Evolutionary conservation across 2,888 invertebrate species (phyloP), one percentile per base, ranked within the genome.

Genomic region (Hyppa rectilinea): DNA sequence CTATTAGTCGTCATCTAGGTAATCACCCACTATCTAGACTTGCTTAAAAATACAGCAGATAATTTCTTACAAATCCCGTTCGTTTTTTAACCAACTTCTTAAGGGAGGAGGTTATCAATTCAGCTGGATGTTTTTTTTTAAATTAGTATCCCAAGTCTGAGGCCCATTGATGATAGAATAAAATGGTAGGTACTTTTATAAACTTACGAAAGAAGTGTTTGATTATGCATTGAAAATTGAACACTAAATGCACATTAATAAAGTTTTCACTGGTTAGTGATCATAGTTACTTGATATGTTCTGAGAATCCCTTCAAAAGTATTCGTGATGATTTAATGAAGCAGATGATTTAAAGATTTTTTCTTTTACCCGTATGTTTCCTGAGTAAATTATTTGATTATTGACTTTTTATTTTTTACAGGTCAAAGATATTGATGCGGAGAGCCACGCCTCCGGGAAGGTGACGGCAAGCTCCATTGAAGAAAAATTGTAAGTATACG

Each of bases 361-460:
- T 45, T 0, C n/a, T 45, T 9, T n/a, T 20, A n/a, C 10, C n/a
- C 45, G 6, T 45, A 45, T 10, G 4, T 45, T n/a, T n/a, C n/a
- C 10, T n/a, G 4, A n/a, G 45, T n/a, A 45, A 45, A 45, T 45
- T 4, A 45, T 45, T 45, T 10, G n/a, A 4, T 45, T n/a, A 43
- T 7, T 7, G 20, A 20, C 17, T 6, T 7, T 55, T 12, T 14
- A 31, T 0, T 67, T 20, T 50, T 60, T 55, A 0, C 91, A 95
- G 95, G 94, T 96, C 80, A 95, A 95, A 89, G 95, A 95, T 84
- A 90, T 92, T 2, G 95, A 96, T 81, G 90, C 92, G 20, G 95
- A 95, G 90, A 95, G 95, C 71, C 95, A 93, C 74, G 90, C 88
- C 80, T 91, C 92, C 6, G 88, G 87, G 45, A 90, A 88, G 73